A percentile compares a stretch with the other conserved stretches of the same genome.
phyloP scores from a whole-genome alignment of 1,140 invertebrate species.

The Drosophila mayri region DNA sequence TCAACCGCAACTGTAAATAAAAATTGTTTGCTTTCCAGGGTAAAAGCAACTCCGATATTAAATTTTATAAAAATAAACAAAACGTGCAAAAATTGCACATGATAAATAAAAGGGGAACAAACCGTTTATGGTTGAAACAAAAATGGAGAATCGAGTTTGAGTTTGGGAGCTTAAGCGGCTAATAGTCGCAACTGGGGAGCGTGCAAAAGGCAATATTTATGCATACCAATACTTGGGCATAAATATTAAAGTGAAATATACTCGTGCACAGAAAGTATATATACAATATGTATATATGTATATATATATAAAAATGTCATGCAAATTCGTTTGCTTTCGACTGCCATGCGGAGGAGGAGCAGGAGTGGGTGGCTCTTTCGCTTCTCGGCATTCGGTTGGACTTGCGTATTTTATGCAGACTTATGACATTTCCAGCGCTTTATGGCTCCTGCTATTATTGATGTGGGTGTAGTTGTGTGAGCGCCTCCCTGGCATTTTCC shows the following conservation, averaged over 20 bases:
- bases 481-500: constrained; percentile 20
- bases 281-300: constrained; percentile 28
- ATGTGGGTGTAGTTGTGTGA: constrained; percentile 7
- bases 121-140: constrained; percentile 32
- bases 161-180: constrained; percentile 36
- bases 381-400: constrained; percentile 11
- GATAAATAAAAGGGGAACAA: constrained; percentile 28
- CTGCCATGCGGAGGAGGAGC: constrained; percentile 10
- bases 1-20: constrained; percentile 23
- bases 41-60: constrained; percentile 22
- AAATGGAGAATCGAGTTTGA: not conserved
- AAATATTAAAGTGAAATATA: constrained; percentile 61
- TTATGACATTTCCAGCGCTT: constrained; percentile 56
- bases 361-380: not conserved
- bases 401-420: constrained; percentile 59
- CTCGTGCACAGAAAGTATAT: constrained; percentile 26
- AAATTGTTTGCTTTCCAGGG: constrained; percentile 37
- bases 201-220: constrained; percentile 63
- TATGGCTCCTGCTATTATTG: constrained; percentile 16
- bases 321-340: constrained; percentile 49
- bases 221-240: constrained; percentile 65
- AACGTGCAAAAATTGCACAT: constrained; percentile 1
- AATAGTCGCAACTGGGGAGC: constrained; percentile 52
- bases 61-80: constrained; percentile 24
- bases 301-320: constrained; percentile 58